phyloP scores from a whole-genome alignment of 1,140 invertebrate species.

The Pentalonia nigronervosa region DNA sequence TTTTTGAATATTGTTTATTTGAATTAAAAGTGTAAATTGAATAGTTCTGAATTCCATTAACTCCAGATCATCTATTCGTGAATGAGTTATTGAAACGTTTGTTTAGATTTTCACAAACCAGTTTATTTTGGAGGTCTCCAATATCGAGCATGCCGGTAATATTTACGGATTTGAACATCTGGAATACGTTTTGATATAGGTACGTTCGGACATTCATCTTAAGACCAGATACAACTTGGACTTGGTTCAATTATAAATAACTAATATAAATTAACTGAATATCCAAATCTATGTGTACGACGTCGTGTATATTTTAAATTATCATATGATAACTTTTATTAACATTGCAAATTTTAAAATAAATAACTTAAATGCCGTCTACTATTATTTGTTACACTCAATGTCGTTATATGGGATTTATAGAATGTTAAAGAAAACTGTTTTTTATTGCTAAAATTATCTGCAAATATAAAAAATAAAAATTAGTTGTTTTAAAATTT shows the following conservation, averaged over 20 bases:
- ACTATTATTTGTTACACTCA: neutral
- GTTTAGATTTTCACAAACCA: constrained; percentile 22
- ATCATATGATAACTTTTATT: neutral
- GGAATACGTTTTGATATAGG: neutral
- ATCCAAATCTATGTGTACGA: neutral
- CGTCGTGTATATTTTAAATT: neutral
- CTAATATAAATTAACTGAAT: neutral
- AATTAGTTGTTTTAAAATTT: neutral
- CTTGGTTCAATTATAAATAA: neutral
- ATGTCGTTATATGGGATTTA: neutral
- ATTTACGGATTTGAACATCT: constrained; percentile 5
- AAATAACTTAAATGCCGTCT: neutral
- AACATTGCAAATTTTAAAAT: neutral
- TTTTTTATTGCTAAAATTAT: neutral
- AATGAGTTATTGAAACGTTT: constrained; percentile 9
- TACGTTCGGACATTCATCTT: neutral
- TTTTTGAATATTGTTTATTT: constrained; percentile 32
- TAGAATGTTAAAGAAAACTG: neutral
- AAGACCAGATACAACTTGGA: neutral
- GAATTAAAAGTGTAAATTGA: constrained; percentile 46
- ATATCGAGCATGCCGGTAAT: constrained; percentile 10
- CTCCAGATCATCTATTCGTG: neutral
- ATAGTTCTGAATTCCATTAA: constrained; percentile 24
- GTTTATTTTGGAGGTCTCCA: constrained; percentile 37
- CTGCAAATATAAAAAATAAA: neutral